Conservation (phyloP, 2,888 invertebrate genomes). For the Cerceris ruficornis region DNA sequence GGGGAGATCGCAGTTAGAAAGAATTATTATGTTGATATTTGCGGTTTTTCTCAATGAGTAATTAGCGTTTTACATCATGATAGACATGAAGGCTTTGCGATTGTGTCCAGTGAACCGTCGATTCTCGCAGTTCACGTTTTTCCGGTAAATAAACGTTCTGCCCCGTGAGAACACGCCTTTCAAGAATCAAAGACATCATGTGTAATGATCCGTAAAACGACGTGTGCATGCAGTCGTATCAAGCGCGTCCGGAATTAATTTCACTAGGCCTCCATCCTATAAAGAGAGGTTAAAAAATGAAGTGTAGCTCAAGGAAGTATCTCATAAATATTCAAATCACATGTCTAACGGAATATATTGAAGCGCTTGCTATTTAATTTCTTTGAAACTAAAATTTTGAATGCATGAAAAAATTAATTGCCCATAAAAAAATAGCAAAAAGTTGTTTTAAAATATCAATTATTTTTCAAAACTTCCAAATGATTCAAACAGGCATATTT, state of each 20-base stretch:
- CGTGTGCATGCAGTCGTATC: constrained; percentile 37
- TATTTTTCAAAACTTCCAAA: no score
- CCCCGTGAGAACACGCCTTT: constrained; percentile 51
- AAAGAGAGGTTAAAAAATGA: no score
- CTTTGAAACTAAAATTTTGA: no score
- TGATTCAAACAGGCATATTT: no score
- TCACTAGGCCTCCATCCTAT: background rate
- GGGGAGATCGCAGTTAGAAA: no score
- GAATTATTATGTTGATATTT: no score
- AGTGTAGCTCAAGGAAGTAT: no score
- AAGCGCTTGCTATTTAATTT: no score
- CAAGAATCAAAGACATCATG: constrained; percentile 41
- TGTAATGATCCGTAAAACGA: constrained; percentile 58
- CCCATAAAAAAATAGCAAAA: no score
- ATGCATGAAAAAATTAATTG: no score
- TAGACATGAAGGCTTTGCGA: constrained; percentile 33
- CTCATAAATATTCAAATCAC: background rate
- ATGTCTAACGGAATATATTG: background rate
- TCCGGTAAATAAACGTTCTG: constrained; percentile 29
- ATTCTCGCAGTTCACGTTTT: constrained; percentile 29
- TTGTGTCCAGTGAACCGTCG: constrained; percentile 13
- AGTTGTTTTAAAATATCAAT: no score
- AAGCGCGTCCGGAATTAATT: constrained; percentile 30
- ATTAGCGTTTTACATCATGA: background rate
- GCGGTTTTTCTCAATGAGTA: no score